These are phyloP conservation scores for Prorops nasuta DNA, from an alignment of 1,140 invertebrate genomes.

Conservation along the genomic window DNA sequence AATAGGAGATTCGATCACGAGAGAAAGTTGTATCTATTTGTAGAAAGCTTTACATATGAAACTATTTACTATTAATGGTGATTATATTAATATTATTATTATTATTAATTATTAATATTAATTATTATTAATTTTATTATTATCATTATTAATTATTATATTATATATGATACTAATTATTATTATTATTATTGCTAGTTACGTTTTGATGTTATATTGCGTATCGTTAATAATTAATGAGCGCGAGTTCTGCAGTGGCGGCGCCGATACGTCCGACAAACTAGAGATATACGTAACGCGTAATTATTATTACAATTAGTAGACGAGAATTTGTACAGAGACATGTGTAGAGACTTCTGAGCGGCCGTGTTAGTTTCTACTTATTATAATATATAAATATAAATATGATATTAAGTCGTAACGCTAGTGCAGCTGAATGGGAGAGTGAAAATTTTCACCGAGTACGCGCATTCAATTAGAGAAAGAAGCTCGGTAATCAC, in stretches of 20 bases:
- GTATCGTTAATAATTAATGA: conserved; percentile 33
- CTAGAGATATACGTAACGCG: conserved; percentile 47
- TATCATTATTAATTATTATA: background rate
- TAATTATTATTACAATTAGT: conserved; percentile 26
- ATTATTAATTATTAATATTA: conserved; percentile 9
- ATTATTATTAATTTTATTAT: background rate
- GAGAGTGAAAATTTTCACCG: too few species aligned
- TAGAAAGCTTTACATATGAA: conserved; percentile 51
- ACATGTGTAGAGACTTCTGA: conserved; percentile 11
- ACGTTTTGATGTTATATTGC: conserved; percentile 43
- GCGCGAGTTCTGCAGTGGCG: conserved; percentile 36
- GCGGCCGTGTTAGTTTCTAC: conserved; percentile 1
- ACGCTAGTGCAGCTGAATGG: too few species aligned
- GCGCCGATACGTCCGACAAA: conserved; percentile 51
- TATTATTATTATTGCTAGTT: conserved; percentile 43
- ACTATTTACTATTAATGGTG: conserved; percentile 27
- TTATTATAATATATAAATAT: background rate
- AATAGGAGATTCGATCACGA: conserved; percentile 15
- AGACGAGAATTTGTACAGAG: conserved; percentile 35
- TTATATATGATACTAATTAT: background rate
- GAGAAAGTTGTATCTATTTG: conserved; percentile 44
- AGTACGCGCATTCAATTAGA: too few species aligned
- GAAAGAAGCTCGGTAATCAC: background rate
- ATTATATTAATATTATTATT: conserved; percentile 17
- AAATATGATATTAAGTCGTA: too few species aligned